Conservation (phyloP, 1,140 invertebrate genomes). For the Ostrea edulis region DNA sequence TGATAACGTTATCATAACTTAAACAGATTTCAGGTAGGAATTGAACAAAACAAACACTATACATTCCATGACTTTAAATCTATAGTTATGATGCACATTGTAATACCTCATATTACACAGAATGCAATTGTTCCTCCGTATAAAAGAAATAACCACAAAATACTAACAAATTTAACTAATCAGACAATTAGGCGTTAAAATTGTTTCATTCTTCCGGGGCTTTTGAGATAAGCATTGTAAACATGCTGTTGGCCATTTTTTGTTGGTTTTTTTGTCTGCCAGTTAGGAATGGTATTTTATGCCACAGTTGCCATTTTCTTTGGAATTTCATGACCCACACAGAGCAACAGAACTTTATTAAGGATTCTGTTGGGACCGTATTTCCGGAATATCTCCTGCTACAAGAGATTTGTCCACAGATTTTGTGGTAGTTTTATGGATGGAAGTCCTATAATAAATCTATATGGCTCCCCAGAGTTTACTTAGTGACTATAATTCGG, state of each 20-base stretch:
- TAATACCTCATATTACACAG: slow-evolving; percentile 20
- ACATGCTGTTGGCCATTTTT: slow-evolving; percentile 7
- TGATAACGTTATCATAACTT: slow-evolving; percentile 18
- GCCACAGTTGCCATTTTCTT: slow-evolving; percentile 7
- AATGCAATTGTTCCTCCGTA: background rate
- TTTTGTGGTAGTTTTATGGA: slow-evolving; percentile 19
- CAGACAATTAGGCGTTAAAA: background rate
- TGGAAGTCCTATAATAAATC: slow-evolving; percentile 15
- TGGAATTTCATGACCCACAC: slow-evolving; percentile 17
- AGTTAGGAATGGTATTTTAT: background rate
- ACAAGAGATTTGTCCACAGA: slow-evolving; percentile 14
- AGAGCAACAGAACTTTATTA: background rate
- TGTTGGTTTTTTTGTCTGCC: background rate
- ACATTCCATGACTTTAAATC: slow-evolving; percentile 1
- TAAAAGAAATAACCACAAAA: slow-evolving; percentile 15
- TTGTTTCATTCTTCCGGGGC: background rate
- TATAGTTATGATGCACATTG: slow-evolving; percentile 4
- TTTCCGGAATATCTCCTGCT: slow-evolving; percentile 16
- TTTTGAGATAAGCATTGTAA: slow-evolving; percentile 2
- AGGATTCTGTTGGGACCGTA: slow-evolving; percentile 20
- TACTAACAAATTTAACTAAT: background rate
- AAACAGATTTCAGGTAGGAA: background rate
- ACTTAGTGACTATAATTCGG: slow-evolving; percentile 5
- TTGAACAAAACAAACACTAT: slow-evolving; percentile 7
- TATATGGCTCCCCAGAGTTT: slow-evolving; percentile 26